These are phyloP conservation scores for Myotis vivesi DNA, from an alignment of 2,797 vertebrate species.

Conservation along the genomic window DNA sequence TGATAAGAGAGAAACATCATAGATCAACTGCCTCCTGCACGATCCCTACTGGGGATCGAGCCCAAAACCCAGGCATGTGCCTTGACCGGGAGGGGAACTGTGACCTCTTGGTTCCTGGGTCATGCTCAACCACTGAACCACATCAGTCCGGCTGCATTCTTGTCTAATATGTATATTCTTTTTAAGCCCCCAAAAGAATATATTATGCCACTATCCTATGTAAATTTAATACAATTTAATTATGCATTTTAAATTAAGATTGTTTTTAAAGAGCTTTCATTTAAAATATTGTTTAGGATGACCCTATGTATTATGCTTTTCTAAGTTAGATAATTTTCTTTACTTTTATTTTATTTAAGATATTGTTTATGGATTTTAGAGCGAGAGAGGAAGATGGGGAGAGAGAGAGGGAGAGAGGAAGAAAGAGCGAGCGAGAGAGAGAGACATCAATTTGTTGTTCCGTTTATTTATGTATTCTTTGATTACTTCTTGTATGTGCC, in stretches of 20 bases:
- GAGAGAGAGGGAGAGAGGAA: neutral
- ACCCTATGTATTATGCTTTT: neutral
- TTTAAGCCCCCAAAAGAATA: neutral
- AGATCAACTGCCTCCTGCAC: too few relatives aligned
- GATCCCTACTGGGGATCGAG: too few relatives aligned
- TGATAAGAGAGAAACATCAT: too few relatives aligned
- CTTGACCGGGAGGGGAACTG: too few relatives aligned
- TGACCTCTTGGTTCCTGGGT: too few relatives aligned
- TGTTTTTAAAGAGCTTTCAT: neutral
- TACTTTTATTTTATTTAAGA: neutral
- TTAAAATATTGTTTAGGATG: neutral
- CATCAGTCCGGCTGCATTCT: neutral
- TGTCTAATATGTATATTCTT: neutral
- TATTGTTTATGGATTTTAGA: neutral
- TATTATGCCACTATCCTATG: neutral
- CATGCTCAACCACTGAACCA: too few relatives aligned
- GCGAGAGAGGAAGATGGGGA: neutral
- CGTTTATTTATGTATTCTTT: neutral
- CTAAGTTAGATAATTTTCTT: neutral
- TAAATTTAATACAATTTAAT: neutral
- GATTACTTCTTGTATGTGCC: neutral
- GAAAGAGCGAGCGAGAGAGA: neutral
- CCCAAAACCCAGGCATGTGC: too few relatives aligned
- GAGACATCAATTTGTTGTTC: neutral
- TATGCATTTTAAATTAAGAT: neutral